A percentile compares a stretch with the other conserved stretches of the same genome.
Evolutionary conservation across 1,140 invertebrate genomes (phyloP).

Genomic region (Cydia pomonella): DNA sequence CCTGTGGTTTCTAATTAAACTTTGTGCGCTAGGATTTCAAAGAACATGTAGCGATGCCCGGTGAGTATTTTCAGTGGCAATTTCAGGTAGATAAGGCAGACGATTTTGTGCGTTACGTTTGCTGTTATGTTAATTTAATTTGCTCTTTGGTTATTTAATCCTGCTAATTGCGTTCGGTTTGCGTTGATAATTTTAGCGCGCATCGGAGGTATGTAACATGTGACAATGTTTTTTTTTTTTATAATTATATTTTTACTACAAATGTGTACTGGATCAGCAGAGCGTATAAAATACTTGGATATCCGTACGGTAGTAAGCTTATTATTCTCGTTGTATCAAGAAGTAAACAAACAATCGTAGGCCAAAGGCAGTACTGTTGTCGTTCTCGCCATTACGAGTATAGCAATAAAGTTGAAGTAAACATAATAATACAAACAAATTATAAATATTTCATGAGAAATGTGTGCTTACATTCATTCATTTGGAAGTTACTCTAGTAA

Average conservation of each 20-base stretch:
- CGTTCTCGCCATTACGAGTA: no score
- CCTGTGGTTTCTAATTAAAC: conserved; percentile 58
- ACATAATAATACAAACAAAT: not conserved
- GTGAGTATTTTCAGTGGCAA: conserved; percentile 55
- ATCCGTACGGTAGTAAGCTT: not conserved
- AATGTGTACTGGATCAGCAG: not conserved
- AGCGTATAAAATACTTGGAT: not conserved
- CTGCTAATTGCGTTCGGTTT: conserved; percentile 22
- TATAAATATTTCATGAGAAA: no score
- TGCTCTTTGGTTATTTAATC: conserved; percentile 28
- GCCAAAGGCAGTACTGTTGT: no score
- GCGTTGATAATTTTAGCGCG: conserved; percentile 8
- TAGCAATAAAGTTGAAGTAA: not conserved
- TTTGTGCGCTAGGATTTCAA: conserved; percentile 55
- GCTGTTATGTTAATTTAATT: conserved; percentile 31
- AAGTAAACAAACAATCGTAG: not conserved
- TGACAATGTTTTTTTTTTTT: no score
- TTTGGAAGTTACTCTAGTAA: not conserved
- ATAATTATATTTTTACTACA: not conserved
- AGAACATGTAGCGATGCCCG: conserved; percentile 52
- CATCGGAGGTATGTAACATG: not conserved
- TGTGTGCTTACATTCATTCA: not conserved
- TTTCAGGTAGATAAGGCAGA: conserved; percentile 57
- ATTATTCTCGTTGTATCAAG: not conserved
- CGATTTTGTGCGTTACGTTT: conserved; percentile 20